Percentiles rank a stretch among this genome's conserved stretches.
Evolutionary conservation across 2,113 vertebrate genomes (phyloP).

Genomic region (Mormyrus lacerda): DNA sequence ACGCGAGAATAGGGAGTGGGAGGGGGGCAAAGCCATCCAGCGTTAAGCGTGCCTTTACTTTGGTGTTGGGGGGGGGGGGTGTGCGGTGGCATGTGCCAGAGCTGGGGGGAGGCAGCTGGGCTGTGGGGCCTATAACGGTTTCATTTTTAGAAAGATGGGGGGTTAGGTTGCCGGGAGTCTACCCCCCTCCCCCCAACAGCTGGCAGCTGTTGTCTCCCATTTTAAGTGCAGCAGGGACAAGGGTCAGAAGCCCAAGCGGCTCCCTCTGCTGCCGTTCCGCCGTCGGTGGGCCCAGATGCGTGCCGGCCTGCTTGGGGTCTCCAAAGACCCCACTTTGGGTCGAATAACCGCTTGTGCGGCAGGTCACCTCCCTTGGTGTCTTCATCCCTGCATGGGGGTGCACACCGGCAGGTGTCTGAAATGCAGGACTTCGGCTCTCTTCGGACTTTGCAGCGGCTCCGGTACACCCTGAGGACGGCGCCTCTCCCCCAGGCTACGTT

Average conservation of each 20-base stretch:
- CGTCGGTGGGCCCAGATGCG: neutral
- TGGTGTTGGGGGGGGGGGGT: conserved; percentile 14
- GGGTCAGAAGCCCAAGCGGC: neutral
- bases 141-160: conserved; percentile 47
- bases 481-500: neutral
- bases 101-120: conserved; percentile 24
- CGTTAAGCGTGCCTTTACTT: conserved; percentile 27
- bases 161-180: conserved; percentile 39
- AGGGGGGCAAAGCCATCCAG: conserved; percentile 51
- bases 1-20: conserved; percentile 63
- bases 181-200: conserved; percentile 44
- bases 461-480: neutral
- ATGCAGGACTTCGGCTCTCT: neutral
- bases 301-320: neutral
- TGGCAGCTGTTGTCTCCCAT: conserved; percentile 40
- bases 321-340: conserved; percentile 18
- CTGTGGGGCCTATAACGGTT: conserved; percentile 29
- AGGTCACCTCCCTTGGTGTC: conserved; percentile 53
- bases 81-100: conserved; percentile 32
- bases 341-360: conserved; percentile 22
- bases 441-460: neutral
- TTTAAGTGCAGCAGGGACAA: conserved; percentile 28
- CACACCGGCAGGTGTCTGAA: conserved; percentile 28
- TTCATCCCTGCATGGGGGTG: conserved; percentile 28
- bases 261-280: neutral